Evolutionary conservation across 2,797 vertebrate genomes (phyloP).

Genomic region (Setipinna tenuifilis): DNA sequence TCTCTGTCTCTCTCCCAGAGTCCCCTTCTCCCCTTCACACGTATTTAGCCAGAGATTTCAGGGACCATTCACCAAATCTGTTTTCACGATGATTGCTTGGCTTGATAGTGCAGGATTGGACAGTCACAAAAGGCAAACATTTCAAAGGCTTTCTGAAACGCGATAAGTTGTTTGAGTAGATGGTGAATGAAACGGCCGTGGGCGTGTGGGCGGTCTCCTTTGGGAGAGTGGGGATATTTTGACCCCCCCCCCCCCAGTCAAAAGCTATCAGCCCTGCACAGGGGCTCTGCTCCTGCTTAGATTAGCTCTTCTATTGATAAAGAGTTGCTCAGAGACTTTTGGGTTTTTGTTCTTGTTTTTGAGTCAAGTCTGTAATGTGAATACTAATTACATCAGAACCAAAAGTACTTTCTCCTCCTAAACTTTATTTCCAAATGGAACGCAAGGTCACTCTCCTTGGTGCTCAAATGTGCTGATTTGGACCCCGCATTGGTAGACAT

Average conservation of each 20-base stretch:
- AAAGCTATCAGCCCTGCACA: neutral
- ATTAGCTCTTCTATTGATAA: neutral
- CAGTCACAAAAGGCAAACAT: constrained; percentile 2
- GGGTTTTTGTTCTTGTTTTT: neutral
- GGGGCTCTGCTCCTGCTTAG: neutral
- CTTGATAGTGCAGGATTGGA: neutral
- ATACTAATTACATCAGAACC: neutral
- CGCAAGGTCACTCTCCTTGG: neutral
- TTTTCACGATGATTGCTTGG: neutral
- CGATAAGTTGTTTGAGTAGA: neutral
- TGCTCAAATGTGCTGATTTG: neutral
- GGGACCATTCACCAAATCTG: neutral
- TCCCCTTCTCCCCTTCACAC: neutral
- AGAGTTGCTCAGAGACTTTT: neutral
- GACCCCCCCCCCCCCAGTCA: neutral
- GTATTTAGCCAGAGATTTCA: neutral
- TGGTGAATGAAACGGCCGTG: neutral
- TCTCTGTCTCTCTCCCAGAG: neutral
- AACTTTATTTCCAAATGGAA: neutral
- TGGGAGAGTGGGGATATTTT: neutral
- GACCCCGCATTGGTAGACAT: neutral
- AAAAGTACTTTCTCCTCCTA: neutral
- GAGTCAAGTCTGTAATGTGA: neutral
- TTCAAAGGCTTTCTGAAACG: neutral
- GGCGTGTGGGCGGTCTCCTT: neutral